Base-by-base conservation (phyloP, 2,888 invertebrate genomes). In the Cephus runcator region DNA sequence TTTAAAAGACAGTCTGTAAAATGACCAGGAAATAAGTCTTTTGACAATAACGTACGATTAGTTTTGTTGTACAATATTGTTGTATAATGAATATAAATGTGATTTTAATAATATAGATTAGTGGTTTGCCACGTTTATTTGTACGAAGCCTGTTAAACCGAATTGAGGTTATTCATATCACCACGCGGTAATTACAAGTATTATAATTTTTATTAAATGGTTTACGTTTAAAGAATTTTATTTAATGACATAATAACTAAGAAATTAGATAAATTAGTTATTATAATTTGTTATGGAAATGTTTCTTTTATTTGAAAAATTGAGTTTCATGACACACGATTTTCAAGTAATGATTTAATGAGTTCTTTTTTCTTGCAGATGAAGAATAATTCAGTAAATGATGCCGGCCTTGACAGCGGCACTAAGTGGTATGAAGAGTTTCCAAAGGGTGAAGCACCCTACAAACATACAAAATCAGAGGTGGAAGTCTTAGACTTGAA, bases 341-440 rank as follows among this genome's bases (percentile, higher is more conserved):
- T 69, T 31, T 79, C 36, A 0, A 69, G 31, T 34, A 68, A 76
- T 73, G 69, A 12, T 36, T 69, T 31, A 69, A n/a, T 1, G 73
- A 73, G 73, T 78, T 34, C 71, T 71, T 68, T 69, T 69, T 69
- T 4, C 12, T 75, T 75, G 3, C 79, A 83, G 81, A 86, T 85
- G 84, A 80, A 80, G 12, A 81, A 74, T 76, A 71, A 71, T 31
- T 33, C 34, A 71, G 15, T 11, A 33, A 71, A 31, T 34, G 9
- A 30, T 71, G 93, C 93, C 83, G 84, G 84, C 35, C 92, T 92
- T 87, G 92, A 92, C 71, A 93, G 93, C 75, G 92, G 92, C 81
- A 93, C 93, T 89, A 95, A 95, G 88, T 95, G 95, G 95, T 95
- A 93, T 87, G 93, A 94, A 81, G 94, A 94, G 91, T 87, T 84